Conservation (phyloP, 2,113 vertebrate genomes). For the Silurus asotus region DNA sequence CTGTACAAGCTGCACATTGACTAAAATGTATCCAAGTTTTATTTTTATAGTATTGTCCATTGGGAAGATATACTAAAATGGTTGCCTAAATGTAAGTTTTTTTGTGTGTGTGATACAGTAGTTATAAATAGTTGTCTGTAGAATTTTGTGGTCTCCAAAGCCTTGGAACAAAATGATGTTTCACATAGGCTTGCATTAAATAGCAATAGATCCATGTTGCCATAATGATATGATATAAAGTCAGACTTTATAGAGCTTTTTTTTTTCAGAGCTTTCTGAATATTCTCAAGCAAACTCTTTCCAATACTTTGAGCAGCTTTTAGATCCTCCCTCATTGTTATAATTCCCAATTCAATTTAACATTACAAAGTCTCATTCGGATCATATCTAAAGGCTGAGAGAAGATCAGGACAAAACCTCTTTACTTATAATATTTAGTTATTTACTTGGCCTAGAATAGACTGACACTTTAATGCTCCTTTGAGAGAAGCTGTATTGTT, state of each 20-base stretch:
- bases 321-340: neutral
- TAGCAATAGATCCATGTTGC: neutral
- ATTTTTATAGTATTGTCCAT: no score
- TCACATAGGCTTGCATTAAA: neutral
- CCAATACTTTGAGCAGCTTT: slow-evolving; percentile 1
- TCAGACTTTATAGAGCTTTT: neutral
- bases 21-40: no score
- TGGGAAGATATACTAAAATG: no score
- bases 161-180: neutral
- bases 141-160: neutral
- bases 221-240: neutral
- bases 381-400: neutral
- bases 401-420: slow-evolving; percentile 1
- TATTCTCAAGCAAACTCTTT: neutral
- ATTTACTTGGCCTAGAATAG: neutral
- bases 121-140: no score
- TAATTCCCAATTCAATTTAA: neutral
- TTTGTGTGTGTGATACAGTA: no score
- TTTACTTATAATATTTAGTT: slow-evolving; percentile 1
- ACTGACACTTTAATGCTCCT: neutral
- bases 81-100: no score
- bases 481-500: neutral
- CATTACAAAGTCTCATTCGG: slow-evolving; percentile 15
- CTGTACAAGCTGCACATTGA: no score
- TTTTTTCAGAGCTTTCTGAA: neutral